Percentiles rank a stretch among this genome's conserved stretches.
Conservation (phyloP, 2,888 invertebrate species). For the Myopa testacea region DNA sequence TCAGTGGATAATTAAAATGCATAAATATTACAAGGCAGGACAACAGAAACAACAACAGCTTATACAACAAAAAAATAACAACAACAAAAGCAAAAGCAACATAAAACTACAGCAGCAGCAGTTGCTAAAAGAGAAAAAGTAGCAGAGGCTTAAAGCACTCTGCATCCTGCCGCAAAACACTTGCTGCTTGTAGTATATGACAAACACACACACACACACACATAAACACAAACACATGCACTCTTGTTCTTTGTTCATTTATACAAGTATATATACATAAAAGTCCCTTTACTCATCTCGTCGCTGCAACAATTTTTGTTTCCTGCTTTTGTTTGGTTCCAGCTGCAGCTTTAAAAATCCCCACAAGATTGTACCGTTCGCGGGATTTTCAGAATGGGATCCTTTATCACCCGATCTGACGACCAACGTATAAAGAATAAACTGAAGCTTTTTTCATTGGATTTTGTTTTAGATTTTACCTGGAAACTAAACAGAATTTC, state of each 20-base stretch:
- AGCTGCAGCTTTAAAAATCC: background rate
- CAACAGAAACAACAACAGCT: background rate
- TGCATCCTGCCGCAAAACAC: slow-evolving; percentile 6
- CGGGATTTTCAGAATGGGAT: too few species aligned
- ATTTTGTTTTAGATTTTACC: background rate
- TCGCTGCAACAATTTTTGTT: background rate
- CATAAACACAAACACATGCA: background rate
- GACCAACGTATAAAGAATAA: too few species aligned
- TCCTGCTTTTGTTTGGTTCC: too few species aligned
- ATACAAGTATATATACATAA: background rate
- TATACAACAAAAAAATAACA: background rate
- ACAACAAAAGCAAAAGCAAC: background rate
- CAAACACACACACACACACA: background rate
- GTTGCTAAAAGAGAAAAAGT: background rate
- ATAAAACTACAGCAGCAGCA: background rate
- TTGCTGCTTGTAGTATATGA: background rate
- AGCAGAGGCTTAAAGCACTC: background rate
- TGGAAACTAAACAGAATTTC: too few species aligned
- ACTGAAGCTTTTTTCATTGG: background rate
- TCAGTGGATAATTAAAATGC: slow-evolving; percentile 30
- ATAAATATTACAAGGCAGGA: slow-evolving; percentile 23
- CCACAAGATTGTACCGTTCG: background rate
- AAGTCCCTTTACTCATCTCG: too few species aligned
- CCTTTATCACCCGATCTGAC: too few species aligned
- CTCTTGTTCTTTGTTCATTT: background rate